Evolutionary conservation across 2,113 vertebrate species (phyloP).

Genomic region (Pyrgilauda ruficollis): DNA sequence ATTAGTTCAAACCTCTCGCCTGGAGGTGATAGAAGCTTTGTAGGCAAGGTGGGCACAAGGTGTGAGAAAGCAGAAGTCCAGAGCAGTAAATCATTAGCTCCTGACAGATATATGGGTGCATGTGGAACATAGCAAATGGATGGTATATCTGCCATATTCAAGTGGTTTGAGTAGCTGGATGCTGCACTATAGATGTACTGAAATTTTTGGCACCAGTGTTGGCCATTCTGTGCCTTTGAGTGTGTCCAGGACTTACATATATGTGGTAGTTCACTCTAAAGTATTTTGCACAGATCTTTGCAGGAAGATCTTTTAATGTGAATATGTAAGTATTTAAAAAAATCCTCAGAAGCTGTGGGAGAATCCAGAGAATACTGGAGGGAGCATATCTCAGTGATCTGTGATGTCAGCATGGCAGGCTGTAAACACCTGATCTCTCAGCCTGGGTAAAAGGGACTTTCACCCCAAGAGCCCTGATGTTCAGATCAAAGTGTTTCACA

Average conservation of each 20-base stretch:
- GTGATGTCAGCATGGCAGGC: not conserved
- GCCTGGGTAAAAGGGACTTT: conserved; percentile 19
- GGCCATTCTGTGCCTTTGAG: not conserved
- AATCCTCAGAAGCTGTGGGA: not conserved
- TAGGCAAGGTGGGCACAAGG: not conserved
- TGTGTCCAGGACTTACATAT: not conserved
- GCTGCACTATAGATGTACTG: not conserved
- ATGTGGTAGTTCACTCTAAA: not conserved
- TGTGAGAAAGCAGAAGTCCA: not conserved
- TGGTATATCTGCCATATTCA: not conserved
- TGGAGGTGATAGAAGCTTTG: not conserved
- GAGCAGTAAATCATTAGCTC: not conserved
- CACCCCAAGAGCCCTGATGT: not conserved
- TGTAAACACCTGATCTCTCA: not conserved
- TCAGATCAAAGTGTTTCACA: conserved; percentile 24
- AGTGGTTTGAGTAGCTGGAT: not conserved
- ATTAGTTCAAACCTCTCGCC: not conserved
- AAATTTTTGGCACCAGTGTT: accelerated
- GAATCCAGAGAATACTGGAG: not conserved
- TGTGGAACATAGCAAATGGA: not conserved
- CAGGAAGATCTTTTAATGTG: not conserved
- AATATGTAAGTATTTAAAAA: not conserved
- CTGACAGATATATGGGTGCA: not conserved
- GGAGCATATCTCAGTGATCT: not conserved
- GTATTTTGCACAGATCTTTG: not conserved